Percentiles rank a stretch among this genome's conserved stretches.
Conservation (phyloP, 92 coral and sea anemone genomes). For the Zoanthus gigantus region DNA sequence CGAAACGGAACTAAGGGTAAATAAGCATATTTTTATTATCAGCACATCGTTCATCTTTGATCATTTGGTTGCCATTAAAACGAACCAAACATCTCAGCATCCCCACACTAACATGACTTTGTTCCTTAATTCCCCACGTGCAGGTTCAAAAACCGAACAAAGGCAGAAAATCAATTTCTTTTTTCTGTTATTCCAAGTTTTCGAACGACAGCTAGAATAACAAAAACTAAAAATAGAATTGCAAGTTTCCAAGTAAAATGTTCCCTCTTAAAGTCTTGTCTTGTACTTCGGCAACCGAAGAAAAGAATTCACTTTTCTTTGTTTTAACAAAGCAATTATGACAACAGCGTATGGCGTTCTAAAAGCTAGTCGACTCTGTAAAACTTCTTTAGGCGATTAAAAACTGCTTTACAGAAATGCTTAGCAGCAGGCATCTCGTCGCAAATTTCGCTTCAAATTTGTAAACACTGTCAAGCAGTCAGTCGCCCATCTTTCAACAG, state of each 20-base stretch:
- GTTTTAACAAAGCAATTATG: not conserved
- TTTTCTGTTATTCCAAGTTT: not conserved
- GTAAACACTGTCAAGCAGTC: slow-evolving; percentile 25
- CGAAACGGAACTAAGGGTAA: slow-evolving; percentile 20
- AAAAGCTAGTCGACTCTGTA: not conserved
- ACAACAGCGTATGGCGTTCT: not conserved
- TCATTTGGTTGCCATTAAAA: not conserved
- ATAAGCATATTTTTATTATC: not conserved
- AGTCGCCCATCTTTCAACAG: not conserved
- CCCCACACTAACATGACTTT: not conserved
- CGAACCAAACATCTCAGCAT: not conserved
- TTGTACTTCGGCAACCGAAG: not conserved
- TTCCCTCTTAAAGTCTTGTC: not conserved
- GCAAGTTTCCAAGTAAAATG: not conserved
- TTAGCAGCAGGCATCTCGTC: slow-evolving; percentile 8
- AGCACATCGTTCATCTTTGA: slow-evolving; percentile 3
- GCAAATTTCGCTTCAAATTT: slow-evolving; percentile 25
- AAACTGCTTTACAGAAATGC: not conserved
- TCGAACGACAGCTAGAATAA: not conserved
- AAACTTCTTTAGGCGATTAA: not conserved
- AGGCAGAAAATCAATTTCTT: not conserved
- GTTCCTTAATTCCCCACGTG: not conserved
- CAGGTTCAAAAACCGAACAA: not conserved
- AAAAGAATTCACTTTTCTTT: not conserved
- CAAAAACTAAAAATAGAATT: not conserved